A percentile compares a stretch with the other conserved stretches of the same genome.
phyloP scores from a whole-genome alignment of 1,140 invertebrate genomes.

The Drosophila takahashii region DNA sequence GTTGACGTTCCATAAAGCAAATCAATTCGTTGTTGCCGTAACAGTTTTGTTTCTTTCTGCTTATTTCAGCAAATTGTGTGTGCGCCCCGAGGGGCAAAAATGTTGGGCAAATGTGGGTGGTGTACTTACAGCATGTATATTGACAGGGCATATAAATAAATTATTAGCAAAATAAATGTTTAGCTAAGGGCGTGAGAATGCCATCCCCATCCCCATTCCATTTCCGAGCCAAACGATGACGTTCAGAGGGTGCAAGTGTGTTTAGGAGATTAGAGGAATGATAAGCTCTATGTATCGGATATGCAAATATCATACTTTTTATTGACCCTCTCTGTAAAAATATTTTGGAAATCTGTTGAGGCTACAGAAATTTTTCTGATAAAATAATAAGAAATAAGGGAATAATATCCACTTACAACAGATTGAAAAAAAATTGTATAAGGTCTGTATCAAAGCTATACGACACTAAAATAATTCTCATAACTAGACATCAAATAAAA shows the following conservation, averaged over 20 bases:
- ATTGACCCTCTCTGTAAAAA: no score
- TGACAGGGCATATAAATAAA: conserved; percentile 78
- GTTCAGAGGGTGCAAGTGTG: background rate
- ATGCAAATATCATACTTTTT: conserved; percentile 1
- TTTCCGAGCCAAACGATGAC: no score
- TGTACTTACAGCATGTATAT: conserved; percentile 65
- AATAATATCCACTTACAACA: no score
- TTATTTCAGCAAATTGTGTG: conserved; percentile 75
- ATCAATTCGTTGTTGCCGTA: conserved; percentile 66
- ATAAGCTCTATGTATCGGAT: conserved; percentile 8
- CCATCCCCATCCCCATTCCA: background rate
- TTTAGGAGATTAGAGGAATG: conserved; percentile 24
- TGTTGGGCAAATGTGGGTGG: background rate
- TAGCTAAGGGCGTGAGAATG: conserved; percentile 43
- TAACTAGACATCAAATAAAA: no score
- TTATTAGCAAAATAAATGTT: conserved; percentile 80
- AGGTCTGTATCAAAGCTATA: no score
- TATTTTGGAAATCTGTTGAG: no score
- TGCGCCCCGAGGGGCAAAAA: conserved; percentile 50
- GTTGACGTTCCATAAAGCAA: conserved; percentile 77
- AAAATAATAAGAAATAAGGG: no score
- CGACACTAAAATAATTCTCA: no score
- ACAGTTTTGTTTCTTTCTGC: conserved; percentile 55
- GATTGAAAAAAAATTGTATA: no score
- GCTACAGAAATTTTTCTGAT: no score